Evolutionary conservation across 1,140 invertebrate species (phyloP), one percentile per base, ranked within the genome.

Genomic region (Hetaerina americana): DNA sequence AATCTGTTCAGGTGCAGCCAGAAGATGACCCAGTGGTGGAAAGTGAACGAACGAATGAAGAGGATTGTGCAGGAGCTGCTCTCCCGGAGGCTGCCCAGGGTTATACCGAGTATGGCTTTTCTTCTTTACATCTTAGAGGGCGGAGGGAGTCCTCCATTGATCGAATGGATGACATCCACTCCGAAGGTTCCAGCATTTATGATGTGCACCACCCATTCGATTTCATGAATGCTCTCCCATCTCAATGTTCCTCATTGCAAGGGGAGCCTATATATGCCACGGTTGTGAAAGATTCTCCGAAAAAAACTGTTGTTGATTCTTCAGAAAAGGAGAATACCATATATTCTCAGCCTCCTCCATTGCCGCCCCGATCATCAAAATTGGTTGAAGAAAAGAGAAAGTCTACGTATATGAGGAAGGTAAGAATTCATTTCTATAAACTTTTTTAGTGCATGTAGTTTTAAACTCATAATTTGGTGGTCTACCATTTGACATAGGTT

Each of bases 121-220:
- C 71, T n/a, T n/a, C n/a, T n/a, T n/a, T n/a, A 66, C 66, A 18
- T n/a, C 40, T 26, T 66, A 24, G 67, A 72, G 27, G 27, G 31
- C 66, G 24, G 27, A 10, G 66, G 15, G 70, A 66, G 29, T 29
- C 70, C 28, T 69, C 24, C 18, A 8, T 71, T 22, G 15, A 25
- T 28, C 27, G 57, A 5, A 31, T 27, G 25, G 78, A 80, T 75
- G 81, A 84, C 69, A 77, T 77, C 8, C 81, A 83, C 27, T 88
- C 87, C 71, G 84, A 88, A 72, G 82, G 85, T 74, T 85, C 84
- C 66, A 85, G 86, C 71, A 92, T 93, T 70, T 94, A 95, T 77
- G 90, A 93, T 76, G 89, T 91, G 72, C 93, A 92, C 78, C 91
- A 95, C 81, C 92, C 92, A 3, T 88, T 93, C 75, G 92, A 95